Evolutionary conservation across 2,113 vertebrate genomes (phyloP).

Genomic region (Chiloscyllium plagiosum): DNA sequence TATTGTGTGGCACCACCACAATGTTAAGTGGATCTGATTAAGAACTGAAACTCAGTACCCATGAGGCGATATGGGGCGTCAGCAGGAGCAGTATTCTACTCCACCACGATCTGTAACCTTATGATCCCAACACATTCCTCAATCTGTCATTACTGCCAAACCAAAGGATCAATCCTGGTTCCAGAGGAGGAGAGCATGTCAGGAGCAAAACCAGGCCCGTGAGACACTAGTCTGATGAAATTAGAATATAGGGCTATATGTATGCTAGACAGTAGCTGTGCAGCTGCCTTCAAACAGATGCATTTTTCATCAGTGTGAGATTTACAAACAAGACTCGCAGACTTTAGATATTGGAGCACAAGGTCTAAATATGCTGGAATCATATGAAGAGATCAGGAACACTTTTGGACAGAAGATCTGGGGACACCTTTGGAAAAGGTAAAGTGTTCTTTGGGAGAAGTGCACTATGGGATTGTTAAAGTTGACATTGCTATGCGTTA

Average conservation of each 20-base stretch:
- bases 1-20: background rate
- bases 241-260: background rate
- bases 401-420: too few relatives aligned
- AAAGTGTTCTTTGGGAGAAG: too few relatives aligned
- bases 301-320: too few relatives aligned
- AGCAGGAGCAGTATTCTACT: background rate
- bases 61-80: background rate
- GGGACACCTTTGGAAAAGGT: too few relatives aligned
- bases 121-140: background rate
- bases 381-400: too few relatives aligned
- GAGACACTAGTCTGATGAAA: background rate
- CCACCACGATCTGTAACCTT: background rate
- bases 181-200: background rate
- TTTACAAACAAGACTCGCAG: too few relatives aligned
- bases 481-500: too few relatives aligned
- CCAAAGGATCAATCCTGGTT: background rate
- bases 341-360: too few relatives aligned
- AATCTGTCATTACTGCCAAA: background rate
- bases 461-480: too few relatives aligned
- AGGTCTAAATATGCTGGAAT: too few relatives aligned
- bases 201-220: background rate
- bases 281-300: too few relatives aligned
- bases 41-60: background rate
- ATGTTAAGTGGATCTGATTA: background rate
- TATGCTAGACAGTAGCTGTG: too few relatives aligned